Base-by-base conservation (phyloP, 2,797 vertebrate species). In the Numenius phaeopus region DNA sequence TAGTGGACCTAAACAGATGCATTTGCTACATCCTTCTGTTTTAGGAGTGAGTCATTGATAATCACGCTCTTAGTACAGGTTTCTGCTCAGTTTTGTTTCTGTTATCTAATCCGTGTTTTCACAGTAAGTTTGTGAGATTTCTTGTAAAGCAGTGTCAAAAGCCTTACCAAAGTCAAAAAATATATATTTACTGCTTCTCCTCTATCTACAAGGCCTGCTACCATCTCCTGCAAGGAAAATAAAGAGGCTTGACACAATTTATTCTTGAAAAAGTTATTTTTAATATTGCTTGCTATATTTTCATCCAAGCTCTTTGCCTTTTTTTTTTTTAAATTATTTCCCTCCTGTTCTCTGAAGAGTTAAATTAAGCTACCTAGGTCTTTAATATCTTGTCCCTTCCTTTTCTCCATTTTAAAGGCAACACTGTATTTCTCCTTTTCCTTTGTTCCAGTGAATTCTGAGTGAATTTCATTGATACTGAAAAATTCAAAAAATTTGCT, bases 1-100 rank as follows among this genome's bases (percentile, higher is more conserved):
- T 88, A 81, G 30, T 83, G 85, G 79, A 95, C 65, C 80, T 83
- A 91, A 93, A 86, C 57, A 84, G 42, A 61, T 65, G 15, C 72
- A 82, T 82, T 93, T 91, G 29, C 4, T 62, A 16, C 32, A 61
- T 75, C 54, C 14, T 75, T 88, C 66, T 83, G 62, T 61, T 96
- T 79, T 58, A 88, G n/a, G 57, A 81, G 24, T 32, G 26, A 86
- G 18, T 61, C 44, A 57, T 32, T 88, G 61, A 82, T 69, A 78
- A 87, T 82, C 40, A 57, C 1, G 2, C 3, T 67, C 23, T 82
- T 79, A 65, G 39, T 50, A 50, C 11, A 65, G 9, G 15, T 76
- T 94, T 89, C 73, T 89, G 27, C 29, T 61, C 42, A 22, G 14
- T 54, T 76, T 92, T 59, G 4, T 44, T 88, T 94, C 19, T 88